These are phyloP conservation scores for Leiothrix lutea DNA, from an alignment of 2,113 vertebrate species.

Conservation along the genomic window DNA sequence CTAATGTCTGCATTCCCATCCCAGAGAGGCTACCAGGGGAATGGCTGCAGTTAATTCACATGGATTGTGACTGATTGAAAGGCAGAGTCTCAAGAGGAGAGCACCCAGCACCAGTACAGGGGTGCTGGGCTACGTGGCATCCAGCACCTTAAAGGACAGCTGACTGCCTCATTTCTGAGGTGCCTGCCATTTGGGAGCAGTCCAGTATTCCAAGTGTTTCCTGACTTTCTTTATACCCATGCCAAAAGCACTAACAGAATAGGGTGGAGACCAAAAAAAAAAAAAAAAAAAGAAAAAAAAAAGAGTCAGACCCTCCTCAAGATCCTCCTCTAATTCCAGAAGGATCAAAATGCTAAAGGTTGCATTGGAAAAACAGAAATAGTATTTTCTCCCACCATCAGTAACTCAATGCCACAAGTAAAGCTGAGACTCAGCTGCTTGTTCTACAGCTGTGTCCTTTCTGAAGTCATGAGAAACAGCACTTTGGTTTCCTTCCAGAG, in stretches of 20 bases:
- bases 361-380: constrained; percentile 53
- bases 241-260: constrained; percentile 36
- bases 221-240: constrained; percentile 31
- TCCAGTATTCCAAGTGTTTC: constrained; percentile 20
- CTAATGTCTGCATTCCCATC: background rate
- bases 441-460: constrained; percentile 41
- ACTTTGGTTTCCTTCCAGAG: constrained; percentile 58
- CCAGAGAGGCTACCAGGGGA: background rate
- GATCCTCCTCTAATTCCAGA: constrained; percentile 50
- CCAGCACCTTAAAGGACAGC: background rate
- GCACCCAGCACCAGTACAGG: background rate
- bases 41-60: background rate
- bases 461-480: constrained; percentile 59
- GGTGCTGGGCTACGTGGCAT: background rate
- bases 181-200: constrained; percentile 34
- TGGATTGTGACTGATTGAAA: background rate
- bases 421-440: constrained; percentile 38
- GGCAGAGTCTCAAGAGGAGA: background rate
- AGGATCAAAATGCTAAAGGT: constrained; percentile 65
- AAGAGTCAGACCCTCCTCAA: constrained; percentile 36
- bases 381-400: constrained; percentile 45
- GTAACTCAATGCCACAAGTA: constrained; percentile 36
- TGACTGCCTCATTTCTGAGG: background rate
- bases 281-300: constrained; percentile 26
- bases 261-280: constrained; percentile 10